phyloP scores from a whole-genome alignment of 2,797 vertebrate species.

The Glyptemys insculpta region DNA sequence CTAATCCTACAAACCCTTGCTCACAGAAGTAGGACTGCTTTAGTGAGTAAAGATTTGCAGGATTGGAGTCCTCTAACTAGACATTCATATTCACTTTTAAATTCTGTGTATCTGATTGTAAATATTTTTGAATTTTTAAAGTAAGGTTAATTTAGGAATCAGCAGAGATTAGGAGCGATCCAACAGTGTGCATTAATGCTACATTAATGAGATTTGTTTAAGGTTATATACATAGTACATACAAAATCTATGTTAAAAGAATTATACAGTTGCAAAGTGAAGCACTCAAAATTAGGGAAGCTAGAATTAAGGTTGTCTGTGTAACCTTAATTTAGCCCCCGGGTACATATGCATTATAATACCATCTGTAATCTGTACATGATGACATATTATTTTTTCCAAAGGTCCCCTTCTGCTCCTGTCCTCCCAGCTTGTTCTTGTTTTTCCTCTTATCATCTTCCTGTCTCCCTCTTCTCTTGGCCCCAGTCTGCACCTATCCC shows the following conservation, averaged over 20 bases:
- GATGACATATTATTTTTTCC: neutral
- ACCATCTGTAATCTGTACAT: neutral
- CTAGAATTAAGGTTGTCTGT: neutral
- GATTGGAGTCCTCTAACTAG: neutral
- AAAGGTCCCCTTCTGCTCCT: neutral
- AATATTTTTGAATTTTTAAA: slow-evolving; percentile 4
- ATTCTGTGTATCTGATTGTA: neutral
- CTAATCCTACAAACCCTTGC: neutral
- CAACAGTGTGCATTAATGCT: neutral
- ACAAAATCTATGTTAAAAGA: neutral
- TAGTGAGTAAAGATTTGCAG: neutral
- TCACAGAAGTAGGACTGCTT: neutral
- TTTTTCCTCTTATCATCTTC: neutral
- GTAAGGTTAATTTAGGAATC: slow-evolving; percentile 15
- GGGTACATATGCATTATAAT: neutral
- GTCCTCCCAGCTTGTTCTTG: neutral
- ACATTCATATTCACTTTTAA: neutral
- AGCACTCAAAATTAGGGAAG: neutral
- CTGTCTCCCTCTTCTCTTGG: too few relatives aligned
- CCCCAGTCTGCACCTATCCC: neutral
- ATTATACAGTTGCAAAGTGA: neutral
- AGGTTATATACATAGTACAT: neutral
- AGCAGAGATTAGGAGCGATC: neutral
- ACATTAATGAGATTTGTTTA: slow-evolving; percentile 3
- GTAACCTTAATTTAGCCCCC: neutral